A percentile compares a stretch with the other conserved stretches of the same genome.
phyloP scores from a whole-genome alignment of 2,888 invertebrate species.

The Tenthredo notha region DNA sequence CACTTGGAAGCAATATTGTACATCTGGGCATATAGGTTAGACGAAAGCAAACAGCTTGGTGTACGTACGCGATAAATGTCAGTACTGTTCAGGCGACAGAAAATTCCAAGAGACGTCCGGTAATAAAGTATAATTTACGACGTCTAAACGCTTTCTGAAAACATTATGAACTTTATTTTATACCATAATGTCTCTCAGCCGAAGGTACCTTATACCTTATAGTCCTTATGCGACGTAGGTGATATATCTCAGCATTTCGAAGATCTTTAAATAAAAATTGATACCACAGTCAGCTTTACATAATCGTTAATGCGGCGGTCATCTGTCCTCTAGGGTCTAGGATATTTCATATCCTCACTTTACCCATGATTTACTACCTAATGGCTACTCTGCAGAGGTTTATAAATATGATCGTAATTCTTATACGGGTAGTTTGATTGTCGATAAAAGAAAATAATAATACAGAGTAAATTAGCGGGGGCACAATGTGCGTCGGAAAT shows the following conservation, averaged over 20 bases:
- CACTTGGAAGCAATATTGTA: slow-evolving; percentile 30
- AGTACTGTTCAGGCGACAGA: slow-evolving; percentile 44
- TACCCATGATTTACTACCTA: not conserved
- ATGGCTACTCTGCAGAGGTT: slow-evolving; percentile 16
- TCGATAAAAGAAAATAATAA: slow-evolving; percentile 14
- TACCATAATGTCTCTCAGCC: slow-evolving; percentile 5
- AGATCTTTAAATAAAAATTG: slow-evolving; percentile 36
- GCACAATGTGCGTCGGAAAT: not conserved
- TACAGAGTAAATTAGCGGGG: not conserved
- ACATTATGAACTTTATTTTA: slow-evolving; percentile 48
- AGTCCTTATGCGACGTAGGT: not conserved
- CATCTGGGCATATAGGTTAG: not conserved
- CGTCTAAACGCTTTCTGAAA: slow-evolving; percentile 50
- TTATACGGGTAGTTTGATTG: slow-evolving; percentile 25
- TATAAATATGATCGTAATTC: slow-evolving; percentile 22
- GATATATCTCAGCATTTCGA: slow-evolving; percentile 29
- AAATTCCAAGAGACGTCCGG: slow-evolving; percentile 47
- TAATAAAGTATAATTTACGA: slow-evolving; percentile 48
- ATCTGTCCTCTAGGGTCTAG: slow-evolving; percentile 13
- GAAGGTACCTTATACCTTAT: not conserved
- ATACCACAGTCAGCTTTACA: slow-evolving; percentile 25
- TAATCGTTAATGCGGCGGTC: slow-evolving; percentile 32
- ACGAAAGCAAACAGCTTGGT: slow-evolving; percentile 34
- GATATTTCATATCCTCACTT: slow-evolving; percentile 27
- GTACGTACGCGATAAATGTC: slow-evolving; percentile 44